Evolutionary conservation across 1,140 invertebrate species (phyloP).

Genomic region (Euwallacea fornicatus): DNA sequence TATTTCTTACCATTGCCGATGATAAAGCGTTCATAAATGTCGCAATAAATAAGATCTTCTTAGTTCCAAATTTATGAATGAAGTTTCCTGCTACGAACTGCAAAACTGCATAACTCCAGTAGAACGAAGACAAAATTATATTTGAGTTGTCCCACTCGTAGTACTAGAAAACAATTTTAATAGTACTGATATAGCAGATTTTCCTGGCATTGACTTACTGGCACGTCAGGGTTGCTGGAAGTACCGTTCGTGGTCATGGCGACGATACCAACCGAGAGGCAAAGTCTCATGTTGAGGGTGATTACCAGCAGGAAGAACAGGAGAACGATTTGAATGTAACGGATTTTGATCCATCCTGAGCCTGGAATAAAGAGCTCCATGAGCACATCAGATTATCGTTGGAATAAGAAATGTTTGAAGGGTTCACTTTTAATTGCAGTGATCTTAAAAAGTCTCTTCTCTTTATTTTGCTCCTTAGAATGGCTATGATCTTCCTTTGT

Average conservation of each 20-base stretch:
- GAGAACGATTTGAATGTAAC: constrained; percentile 55
- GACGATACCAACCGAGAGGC: constrained; percentile 64
- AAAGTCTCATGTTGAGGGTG: constrained; percentile 61
- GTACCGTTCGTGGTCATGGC: constrained; percentile 58
- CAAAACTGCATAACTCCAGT: constrained; percentile 63
- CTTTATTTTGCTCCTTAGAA: too few species aligned
- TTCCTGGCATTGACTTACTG: constrained; percentile 34
- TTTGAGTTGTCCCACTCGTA: constrained; percentile 57
- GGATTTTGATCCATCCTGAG: neutral
- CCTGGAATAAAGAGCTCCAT: neutral
- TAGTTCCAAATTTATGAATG: constrained; percentile 64
- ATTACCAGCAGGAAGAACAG: constrained; percentile 55
- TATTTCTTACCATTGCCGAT: constrained; percentile 39
- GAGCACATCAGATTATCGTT: too few species aligned
- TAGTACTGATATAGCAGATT: neutral
- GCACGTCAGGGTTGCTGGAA: constrained; percentile 37
- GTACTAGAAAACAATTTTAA: constrained; percentile 36
- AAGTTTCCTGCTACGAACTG: constrained; percentile 69
- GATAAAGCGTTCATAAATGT: constrained; percentile 58
- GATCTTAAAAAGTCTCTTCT: too few species aligned
- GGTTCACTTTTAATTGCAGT: too few species aligned
- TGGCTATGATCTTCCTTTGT: too few species aligned
- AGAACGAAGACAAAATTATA: constrained; percentile 66
- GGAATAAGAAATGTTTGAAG: too few species aligned
- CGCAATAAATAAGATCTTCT: constrained; percentile 62